Percentiles rank a stretch among this genome's conserved stretches.
phyloP scores from a whole-genome alignment of 1,140 invertebrate species.

The Ridgeia piscesae region DNA sequence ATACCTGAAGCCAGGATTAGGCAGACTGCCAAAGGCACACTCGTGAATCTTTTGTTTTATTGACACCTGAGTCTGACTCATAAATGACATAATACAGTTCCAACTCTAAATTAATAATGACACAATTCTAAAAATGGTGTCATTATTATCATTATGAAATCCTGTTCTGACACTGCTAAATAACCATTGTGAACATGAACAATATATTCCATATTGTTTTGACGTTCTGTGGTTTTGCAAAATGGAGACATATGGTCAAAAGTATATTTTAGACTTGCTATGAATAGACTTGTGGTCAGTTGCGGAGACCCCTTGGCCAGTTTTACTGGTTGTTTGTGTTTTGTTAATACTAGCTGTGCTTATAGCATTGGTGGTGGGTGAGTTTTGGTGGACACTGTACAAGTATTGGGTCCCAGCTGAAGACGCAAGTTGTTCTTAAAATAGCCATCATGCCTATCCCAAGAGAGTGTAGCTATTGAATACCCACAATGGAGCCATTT shows the following conservation, averaged over 20 bases:
- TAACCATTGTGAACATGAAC: no score
- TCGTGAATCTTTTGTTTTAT: neutral
- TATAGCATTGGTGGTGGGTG: neutral
- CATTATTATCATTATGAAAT: neutral
- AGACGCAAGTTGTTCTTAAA: neutral
- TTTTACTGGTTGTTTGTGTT: neutral
- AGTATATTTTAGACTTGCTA: neutral
- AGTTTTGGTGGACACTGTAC: neutral
- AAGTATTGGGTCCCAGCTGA: neutral
- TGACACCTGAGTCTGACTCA: neutral
- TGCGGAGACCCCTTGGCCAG: no score
- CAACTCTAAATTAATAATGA: neutral
- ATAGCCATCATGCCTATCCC: neutral
- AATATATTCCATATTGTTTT: no score
- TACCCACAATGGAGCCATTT: neutral
- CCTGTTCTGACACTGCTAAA: no score
- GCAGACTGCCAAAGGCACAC: neutral
- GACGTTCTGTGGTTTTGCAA: neutral
- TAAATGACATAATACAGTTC: neutral
- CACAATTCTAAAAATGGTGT: no score
- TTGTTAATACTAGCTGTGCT: no score
- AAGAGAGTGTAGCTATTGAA: neutral
- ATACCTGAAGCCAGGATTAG: neutral
- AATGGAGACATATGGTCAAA: neutral
- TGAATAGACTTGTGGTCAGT: neutral